Evolutionary conservation across 2,888 invertebrate species (phyloP).

Genomic region (Ctenicera cuprea): DNA sequence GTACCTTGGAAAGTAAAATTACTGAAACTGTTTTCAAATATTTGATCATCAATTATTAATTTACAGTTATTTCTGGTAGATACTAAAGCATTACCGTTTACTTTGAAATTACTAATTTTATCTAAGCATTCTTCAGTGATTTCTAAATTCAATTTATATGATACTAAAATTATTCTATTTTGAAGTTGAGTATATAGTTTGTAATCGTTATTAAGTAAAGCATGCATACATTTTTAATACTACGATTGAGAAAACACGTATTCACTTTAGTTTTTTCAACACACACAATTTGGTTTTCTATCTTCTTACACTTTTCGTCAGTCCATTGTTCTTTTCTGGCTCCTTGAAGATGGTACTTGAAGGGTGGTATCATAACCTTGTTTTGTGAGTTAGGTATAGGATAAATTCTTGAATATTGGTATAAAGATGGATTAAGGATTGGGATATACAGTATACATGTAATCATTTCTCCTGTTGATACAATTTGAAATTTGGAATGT

Average conservation of each 20-base stretch:
- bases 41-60: constrained; percentile 7
- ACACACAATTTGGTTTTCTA: constrained; percentile 30
- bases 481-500: constrained; percentile 43
- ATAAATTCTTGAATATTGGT: constrained; percentile 38
- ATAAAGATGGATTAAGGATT: constrained; percentile 41
- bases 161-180: constrained; percentile 9
- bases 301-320: constrained; percentile 39
- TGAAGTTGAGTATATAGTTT: constrained; percentile 8
- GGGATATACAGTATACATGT: constrained; percentile 52
- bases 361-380: constrained; percentile 42
- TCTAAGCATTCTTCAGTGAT: neutral
- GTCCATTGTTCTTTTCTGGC: constrained; percentile 40
- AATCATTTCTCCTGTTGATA: constrained; percentile 32
- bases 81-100: no score
- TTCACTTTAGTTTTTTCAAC: neutral
- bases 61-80: no score
- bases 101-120: no score
- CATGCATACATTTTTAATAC: neutral
- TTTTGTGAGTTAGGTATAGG: constrained; percentile 40
- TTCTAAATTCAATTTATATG: neutral
- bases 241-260: neutral
- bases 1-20: constrained; percentile 22
- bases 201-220: neutral
- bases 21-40: constrained; percentile 25
- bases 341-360: constrained; percentile 35